phyloP scores from a whole-genome alignment of 1,140 invertebrate genomes.

The Linepithema humile region DNA sequence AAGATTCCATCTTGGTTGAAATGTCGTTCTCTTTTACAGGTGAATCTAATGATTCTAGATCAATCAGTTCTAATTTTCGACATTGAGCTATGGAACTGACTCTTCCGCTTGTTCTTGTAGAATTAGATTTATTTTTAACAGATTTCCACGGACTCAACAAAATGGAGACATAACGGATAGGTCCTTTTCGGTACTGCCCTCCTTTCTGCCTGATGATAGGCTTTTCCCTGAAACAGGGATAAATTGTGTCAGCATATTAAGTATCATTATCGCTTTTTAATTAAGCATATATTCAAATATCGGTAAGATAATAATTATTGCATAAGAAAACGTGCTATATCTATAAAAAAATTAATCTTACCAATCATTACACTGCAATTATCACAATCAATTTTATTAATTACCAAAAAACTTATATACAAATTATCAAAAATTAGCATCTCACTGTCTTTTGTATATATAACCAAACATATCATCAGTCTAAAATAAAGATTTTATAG shows the following conservation, averaged over 20 bases:
- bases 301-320: neutral
- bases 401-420: neutral
- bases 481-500: slow-evolving; percentile 1
- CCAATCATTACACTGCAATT: neutral
- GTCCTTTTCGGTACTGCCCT: neutral
- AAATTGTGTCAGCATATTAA: slow-evolving; percentile 41
- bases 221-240: slow-evolving; percentile 67
- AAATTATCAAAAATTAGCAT: neutral
- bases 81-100: neutral
- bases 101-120: neutral
- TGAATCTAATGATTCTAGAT: neutral
- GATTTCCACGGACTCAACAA: slow-evolving; percentile 16
- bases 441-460: neutral
- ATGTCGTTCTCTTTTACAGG: neutral
- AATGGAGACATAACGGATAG: slow-evolving; percentile 19
- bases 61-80: neutral
- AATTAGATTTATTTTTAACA: neutral
- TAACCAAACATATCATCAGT: neutral
- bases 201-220: slow-evolving; percentile 23
- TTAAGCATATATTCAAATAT: neutral
- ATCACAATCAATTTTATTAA: neutral
- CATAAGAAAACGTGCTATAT: neutral
- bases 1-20: neutral
- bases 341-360: neutral
- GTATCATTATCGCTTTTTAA: neutral